Evolutionary conservation across 2,888 invertebrate genomes (phyloP).

Genomic region (Drosophila macrothrix): DNA sequence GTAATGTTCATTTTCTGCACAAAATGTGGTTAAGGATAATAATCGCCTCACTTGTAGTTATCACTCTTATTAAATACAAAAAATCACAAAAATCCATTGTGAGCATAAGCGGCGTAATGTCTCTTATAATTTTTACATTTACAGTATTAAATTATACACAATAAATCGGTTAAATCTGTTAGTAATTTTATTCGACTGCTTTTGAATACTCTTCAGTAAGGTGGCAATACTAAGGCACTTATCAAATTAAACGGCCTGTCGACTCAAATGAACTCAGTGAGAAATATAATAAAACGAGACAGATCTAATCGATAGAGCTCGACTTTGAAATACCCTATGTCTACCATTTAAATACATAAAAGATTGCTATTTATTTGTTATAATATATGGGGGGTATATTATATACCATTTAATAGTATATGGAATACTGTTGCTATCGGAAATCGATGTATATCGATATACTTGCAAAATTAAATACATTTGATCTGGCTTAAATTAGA

Average conservation of each 20-base stretch:
- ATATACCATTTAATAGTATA: neutral
- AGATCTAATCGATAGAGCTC: neutral
- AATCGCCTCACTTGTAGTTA: neutral
- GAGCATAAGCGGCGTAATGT: slow-evolving; percentile 10
- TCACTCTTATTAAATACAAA: neutral
- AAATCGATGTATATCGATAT: neutral
- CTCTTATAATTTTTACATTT: neutral
- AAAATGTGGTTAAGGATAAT: slow-evolving; percentile 37
- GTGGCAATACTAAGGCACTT: neutral
- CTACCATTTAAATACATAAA: neutral
- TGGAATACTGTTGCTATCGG: neutral
- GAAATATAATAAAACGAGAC: neutral
- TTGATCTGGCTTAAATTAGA: neutral
- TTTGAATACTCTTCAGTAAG: neutral
- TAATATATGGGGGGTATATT: neutral
- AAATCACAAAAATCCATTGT: neutral
- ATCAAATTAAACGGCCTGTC: neutral
- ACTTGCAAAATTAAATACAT: neutral
- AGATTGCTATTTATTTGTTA: neutral
- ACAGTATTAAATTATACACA: neutral
- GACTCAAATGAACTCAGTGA: neutral
- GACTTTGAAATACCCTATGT: neutral
- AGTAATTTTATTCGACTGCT: neutral
- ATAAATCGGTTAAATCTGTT: neutral
- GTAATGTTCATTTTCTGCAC: slow-evolving; percentile 62